Base-by-base conservation (phyloP, 2,113 vertebrate species). In the Phylloscopus trochiloides region DNA sequence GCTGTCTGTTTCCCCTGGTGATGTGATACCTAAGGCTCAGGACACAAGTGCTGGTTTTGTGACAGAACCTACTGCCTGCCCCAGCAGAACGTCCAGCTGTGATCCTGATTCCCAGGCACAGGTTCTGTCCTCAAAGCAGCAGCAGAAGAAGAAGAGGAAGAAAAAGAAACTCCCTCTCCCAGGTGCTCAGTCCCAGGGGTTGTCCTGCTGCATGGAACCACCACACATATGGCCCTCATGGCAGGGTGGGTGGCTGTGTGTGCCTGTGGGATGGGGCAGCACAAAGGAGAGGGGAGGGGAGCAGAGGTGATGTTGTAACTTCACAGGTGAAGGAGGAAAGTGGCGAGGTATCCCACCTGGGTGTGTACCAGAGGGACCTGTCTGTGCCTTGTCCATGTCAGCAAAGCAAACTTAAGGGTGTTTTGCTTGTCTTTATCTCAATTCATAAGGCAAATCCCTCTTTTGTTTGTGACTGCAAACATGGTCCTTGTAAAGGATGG, bases 201-300 rank as follows among this genome's bases (percentile, higher is more conserved):
- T 42, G 34, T 43, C 4, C 5, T 17, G 43, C 50, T 59, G 18
- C 1, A 0, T 32, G 72, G 57, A n/a, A 36, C 50, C 48, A 21
- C 9, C 52, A 12, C 9, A 6, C 20, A 2, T 51, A 0, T 59
- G 55, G 19, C 24, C 1, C 2, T 61, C 0, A 6, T 0, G 2
- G 71, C 12, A 13, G 86, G 52, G 8, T 29, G 68, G 61, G 62
- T 26, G 83, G 70, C 57, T 42, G 36, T 0, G 1, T 66, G 52
- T 70, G 58, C 47, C 66, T 0, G 0, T 36, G 65, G 67, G 31
- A 40, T 25, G 75, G 62, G 59, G 70, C 28, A 62, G 65, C 47
- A 42, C 40, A 31, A 2, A 38, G 24, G 26, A 1, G 1, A 18
- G 15, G 47, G 50, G 14, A 47, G 40, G 29, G 58, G 38, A 40